phyloP scores from a whole-genome alignment of 2,888 invertebrate species.

The Cancer borealis region DNA sequence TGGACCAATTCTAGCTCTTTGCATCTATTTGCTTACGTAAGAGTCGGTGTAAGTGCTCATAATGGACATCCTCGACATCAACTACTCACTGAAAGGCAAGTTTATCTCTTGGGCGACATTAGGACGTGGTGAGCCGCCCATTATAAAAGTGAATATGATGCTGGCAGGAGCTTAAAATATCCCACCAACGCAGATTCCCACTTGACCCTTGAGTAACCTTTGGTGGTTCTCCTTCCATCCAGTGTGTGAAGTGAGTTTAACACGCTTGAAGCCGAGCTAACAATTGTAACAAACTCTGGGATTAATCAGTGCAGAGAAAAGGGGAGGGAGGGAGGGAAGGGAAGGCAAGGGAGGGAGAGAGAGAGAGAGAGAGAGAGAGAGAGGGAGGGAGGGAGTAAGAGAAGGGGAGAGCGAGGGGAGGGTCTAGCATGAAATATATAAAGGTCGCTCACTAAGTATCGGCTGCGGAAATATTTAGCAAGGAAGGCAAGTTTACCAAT shows the following conservation, averaged over 20 bases:
- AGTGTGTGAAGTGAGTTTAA: neutral
- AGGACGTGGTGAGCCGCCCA: neutral
- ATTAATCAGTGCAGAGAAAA: neutral
- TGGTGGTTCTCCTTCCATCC: neutral
- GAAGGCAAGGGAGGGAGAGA: neutral
- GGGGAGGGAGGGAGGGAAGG: neutral
- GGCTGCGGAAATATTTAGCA: slow-evolving; percentile 42
- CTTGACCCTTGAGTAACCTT: neutral
- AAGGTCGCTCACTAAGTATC: slow-evolving; percentile 6
- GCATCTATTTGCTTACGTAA: slow-evolving; percentile 37
- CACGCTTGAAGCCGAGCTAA: neutral
- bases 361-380: neutral
- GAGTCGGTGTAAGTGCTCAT: slow-evolving; percentile 21
- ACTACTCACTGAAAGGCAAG: neutral
- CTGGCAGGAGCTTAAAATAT: neutral
- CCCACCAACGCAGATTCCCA: slow-evolving; percentile 11
- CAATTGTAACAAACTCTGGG: neutral
- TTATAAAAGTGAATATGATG: slow-evolving; percentile 8
- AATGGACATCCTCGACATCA: slow-evolving; percentile 8
- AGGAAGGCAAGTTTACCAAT: slow-evolving; percentile 57
- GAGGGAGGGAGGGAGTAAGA: neutral
- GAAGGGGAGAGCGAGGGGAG: neutral
- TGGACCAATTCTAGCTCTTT: slow-evolving; percentile 27
- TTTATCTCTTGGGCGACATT: slow-evolving; percentile 13
- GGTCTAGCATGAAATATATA: slow-evolving; percentile 25